phyloP scores from a whole-genome alignment of 2,797 vertebrate species.

The Coracias cyanogaster region DNA sequence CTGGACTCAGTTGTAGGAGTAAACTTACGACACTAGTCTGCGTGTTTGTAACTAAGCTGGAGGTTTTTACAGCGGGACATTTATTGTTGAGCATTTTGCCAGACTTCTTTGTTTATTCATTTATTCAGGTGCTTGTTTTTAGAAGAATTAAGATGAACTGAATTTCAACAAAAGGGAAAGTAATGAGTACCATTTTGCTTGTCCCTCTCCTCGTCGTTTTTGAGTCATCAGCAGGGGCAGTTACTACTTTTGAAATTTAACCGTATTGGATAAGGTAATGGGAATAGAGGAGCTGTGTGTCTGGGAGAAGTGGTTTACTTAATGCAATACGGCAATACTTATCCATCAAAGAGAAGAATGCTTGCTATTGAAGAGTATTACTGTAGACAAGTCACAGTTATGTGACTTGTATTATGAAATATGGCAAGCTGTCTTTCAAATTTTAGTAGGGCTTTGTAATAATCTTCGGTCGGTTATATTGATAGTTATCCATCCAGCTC shows the following conservation, averaged over 20 bases:
- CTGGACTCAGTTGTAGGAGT: neutral
- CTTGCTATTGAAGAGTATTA: neutral
- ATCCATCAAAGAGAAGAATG: neutral
- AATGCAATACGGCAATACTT: neutral
- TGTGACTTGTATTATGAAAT: neutral
- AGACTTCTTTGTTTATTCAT: neutral
- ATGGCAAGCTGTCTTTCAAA: neutral
- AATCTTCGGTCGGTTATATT: neutral
- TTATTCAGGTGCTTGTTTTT: slow-evolving; percentile 1
- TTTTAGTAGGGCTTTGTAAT: neutral
- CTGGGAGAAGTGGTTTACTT: neutral
- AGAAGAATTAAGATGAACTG: neutral
- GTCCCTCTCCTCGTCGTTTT: neutral
- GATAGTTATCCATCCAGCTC: neutral
- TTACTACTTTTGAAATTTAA: slow-evolving; percentile 16
- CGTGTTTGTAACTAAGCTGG: neutral
- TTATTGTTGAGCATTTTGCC: neutral
- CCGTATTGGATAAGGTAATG: neutral
- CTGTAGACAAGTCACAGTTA: neutral
- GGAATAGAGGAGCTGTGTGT: neutral
- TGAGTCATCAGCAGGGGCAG: neutral
- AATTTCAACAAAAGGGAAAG: neutral
- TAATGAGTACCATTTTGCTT: neutral
- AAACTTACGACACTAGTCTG: neutral
- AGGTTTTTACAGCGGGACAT: neutral